Percentiles rank a stretch among this genome's conserved stretches.
phyloP scores from a whole-genome alignment of 2,113 vertebrate species.

The Paramormyrops kingsleyae region DNA sequence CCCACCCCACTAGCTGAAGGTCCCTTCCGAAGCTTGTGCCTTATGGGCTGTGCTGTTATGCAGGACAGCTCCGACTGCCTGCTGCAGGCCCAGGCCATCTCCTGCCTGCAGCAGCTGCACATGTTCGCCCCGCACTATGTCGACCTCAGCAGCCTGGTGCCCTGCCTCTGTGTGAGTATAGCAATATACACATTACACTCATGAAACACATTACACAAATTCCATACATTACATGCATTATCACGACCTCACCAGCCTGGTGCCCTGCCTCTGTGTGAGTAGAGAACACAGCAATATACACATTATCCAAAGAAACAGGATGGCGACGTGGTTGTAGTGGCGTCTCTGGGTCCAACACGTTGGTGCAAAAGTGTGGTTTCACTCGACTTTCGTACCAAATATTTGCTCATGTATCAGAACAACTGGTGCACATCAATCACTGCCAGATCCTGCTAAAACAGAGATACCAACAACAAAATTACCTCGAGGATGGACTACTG shows the following conservation, averaged over 20 bases:
- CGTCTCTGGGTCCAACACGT: background rate
- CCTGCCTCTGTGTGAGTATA: conserved; percentile 82
- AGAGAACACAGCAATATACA: background rate
- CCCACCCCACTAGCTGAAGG: conserved; percentile 52
- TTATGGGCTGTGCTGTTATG: conserved; percentile 80
- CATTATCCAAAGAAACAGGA: background rate
- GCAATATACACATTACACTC: background rate
- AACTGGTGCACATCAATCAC: background rate
- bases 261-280: conserved; percentile 82
- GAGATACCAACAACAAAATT: background rate
- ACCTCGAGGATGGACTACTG: background rate
- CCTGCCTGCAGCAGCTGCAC: conserved; percentile 91
- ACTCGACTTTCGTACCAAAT: background rate
- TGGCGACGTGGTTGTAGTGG: background rate
- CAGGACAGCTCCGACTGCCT: conserved; percentile 77
- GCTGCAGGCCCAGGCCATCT: conserved; percentile 80
- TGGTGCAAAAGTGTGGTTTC: background rate
- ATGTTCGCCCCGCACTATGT: conserved; percentile 87
- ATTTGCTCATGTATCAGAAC: background rate
- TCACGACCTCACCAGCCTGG: conserved; percentile 73
- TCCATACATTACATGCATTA: background rate
- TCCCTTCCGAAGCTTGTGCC: conserved; percentile 68
- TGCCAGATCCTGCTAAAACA: background rate
- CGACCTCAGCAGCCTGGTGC: conserved; percentile 77
- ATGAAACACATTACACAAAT: background rate